A percentile compares a stretch with the other conserved stretches of the same genome.
Evolutionary conservation across 2,113 vertebrate genomes (phyloP).

Genomic region (Castor canadensis): DNA sequence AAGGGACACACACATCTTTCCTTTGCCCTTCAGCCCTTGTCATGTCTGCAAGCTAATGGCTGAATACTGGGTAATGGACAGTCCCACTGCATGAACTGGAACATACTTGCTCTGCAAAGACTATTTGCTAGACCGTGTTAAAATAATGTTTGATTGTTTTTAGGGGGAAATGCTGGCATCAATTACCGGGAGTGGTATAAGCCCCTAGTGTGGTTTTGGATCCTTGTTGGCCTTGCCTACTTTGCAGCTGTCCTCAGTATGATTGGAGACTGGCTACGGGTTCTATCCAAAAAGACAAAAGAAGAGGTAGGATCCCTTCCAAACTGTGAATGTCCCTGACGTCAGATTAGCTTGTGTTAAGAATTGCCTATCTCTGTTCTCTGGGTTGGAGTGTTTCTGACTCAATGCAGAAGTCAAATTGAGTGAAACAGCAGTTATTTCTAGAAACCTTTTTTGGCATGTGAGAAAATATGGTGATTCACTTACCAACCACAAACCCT

Average conservation of each 20-base stretch:
- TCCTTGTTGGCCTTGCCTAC: conserved; percentile 95
- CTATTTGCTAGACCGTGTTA: neutral
- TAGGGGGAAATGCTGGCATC: conserved; percentile 93
- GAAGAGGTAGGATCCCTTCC: conserved; percentile 90
- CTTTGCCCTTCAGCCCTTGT: neutral
- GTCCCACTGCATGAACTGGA: neutral
- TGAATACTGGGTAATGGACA: neutral
- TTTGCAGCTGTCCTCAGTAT: conserved; percentile 98
- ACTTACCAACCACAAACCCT: neutral
- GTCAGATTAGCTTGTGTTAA: neutral
- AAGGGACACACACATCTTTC: too few relatives aligned
- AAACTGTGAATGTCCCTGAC: neutral
- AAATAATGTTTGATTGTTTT: conserved; percentile 69
- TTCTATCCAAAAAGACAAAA: conserved; percentile 95
- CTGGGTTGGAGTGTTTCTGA: neutral
- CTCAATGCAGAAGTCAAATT: neutral
- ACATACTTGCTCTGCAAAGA: neutral
- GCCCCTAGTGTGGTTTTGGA: conserved; percentile 96
- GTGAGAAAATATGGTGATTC: neutral
- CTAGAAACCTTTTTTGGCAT: neutral
- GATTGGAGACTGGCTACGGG: conserved; percentile 97
- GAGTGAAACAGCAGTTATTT: neutral
- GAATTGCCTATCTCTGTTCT: neutral
- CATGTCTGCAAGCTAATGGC: neutral
- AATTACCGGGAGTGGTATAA: conserved; percentile 97